Conservation (phyloP, 2,888 invertebrate genomes). For the Torymus auratus region DNA sequence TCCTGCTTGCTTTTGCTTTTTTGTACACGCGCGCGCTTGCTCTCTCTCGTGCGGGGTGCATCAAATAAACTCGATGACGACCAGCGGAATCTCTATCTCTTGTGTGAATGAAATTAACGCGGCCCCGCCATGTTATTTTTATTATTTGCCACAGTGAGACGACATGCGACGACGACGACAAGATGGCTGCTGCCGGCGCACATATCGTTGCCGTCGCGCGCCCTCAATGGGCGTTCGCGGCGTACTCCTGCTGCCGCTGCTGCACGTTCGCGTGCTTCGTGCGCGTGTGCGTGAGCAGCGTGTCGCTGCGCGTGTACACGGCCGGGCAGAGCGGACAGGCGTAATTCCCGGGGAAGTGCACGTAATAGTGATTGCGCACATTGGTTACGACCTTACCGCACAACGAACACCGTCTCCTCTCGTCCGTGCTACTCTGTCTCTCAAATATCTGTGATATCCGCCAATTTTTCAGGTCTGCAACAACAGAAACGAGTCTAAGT, state of each 20-base stretch:
- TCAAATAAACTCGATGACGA: slow-evolving; percentile 54
- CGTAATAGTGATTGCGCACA: slow-evolving; percentile 81
- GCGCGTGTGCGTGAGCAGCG: slow-evolving; percentile 80
- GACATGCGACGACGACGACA: slow-evolving; percentile 6
- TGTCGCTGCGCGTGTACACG: slow-evolving; percentile 81
- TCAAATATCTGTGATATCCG: slow-evolving; percentile 81
- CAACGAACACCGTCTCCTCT: slow-evolving; percentile 79
- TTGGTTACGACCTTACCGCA: slow-evolving; percentile 82
- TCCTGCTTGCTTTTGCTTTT: slow-evolving; percentile 1
- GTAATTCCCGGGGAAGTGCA: slow-evolving; percentile 81
- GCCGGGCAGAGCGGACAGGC: slow-evolving; percentile 80
- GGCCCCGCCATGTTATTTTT: slow-evolving; percentile 26
- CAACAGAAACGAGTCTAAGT: slow-evolving; percentile 67
- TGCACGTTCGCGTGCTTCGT: slow-evolving; percentile 77
- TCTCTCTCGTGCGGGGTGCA: not conserved
- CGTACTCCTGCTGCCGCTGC: slow-evolving; percentile 23
- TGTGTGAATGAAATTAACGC: not conserved
- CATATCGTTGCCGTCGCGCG: too few species aligned
- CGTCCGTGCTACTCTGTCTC: slow-evolving; percentile 80
- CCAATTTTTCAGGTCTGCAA: slow-evolving; percentile 80
- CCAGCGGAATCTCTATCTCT: slow-evolving; percentile 38
- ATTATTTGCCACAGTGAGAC: too few species aligned
- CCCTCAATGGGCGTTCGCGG: slow-evolving; percentile 5
- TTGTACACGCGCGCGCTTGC: too few species aligned
- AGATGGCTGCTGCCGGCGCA: slow-evolving; percentile 34